Percentiles rank a stretch among this genome's conserved stretches.
phyloP scores from a whole-genome alignment of 2,888 invertebrate genomes.

The Phrixothrix hirtus region DNA sequence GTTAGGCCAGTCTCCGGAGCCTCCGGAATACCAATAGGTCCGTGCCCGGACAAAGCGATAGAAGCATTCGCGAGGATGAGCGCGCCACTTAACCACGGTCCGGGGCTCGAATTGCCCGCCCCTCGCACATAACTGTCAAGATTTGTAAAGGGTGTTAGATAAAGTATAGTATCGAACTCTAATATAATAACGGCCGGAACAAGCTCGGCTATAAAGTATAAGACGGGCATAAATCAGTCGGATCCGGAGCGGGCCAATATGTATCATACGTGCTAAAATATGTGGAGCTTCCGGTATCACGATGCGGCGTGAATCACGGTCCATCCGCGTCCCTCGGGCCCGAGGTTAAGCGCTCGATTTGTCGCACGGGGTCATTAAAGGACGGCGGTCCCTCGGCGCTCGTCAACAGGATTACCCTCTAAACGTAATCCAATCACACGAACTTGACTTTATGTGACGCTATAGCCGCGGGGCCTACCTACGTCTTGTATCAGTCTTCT shows the following conservation, averaged over 20 bases:
- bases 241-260: constrained; percentile 35
- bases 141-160: constrained; percentile 49
- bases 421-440: constrained; percentile 70
- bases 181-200: constrained; percentile 70
- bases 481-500: constrained; percentile 37
- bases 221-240: constrained; percentile 65
- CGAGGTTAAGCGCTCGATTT: constrained; percentile 58
- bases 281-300: constrained; percentile 46
- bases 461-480: constrained; percentile 41
- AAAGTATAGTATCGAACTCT: constrained; percentile 62
- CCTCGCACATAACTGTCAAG: constrained; percentile 49
- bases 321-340: constrained; percentile 40
- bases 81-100: constrained; percentile 51
- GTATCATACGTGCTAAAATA: constrained; percentile 52
- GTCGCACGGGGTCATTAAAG: constrained; percentile 59
- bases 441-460: constrained; percentile 46
- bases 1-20: constrained; percentile 38
- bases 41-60: constrained; percentile 44
- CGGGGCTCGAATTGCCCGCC: constrained; percentile 43
- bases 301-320: constrained; percentile 30
- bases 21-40: constrained; percentile 45
- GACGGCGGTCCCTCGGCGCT: constrained; percentile 62
- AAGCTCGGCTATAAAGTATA: constrained; percentile 70
- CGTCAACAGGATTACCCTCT: constrained; percentile 63
- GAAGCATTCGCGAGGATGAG: constrained; percentile 32